Evolutionary conservation across 2,797 vertebrate genomes (phyloP).

Genomic region (Macroramphosus scolopax): DNA sequence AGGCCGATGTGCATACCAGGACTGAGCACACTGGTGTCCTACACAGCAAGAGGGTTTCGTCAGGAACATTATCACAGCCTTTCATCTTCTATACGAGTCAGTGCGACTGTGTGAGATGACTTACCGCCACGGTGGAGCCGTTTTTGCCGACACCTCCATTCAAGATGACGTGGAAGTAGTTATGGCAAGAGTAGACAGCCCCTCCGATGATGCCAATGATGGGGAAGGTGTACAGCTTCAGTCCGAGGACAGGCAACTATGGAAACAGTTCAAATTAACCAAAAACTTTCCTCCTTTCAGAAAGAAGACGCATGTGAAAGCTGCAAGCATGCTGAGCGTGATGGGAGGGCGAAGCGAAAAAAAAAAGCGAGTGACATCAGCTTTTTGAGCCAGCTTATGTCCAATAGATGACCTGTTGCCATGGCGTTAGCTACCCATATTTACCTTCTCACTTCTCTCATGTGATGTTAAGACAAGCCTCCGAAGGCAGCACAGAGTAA

Average conservation of each 20-base stretch:
- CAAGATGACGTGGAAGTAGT: slow-evolving; percentile 94
- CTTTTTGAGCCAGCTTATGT: slow-evolving; percentile 70
- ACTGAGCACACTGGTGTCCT: slow-evolving; percentile 96
- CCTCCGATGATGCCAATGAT: slow-evolving; percentile 88
- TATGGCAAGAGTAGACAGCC: slow-evolving; percentile 87
- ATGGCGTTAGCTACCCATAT: slow-evolving; percentile 78
- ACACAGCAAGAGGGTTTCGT: slow-evolving; percentile 6
- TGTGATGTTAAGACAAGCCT: slow-evolving; percentile 82
- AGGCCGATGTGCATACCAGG: slow-evolving; percentile 92
- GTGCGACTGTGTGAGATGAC: slow-evolving; percentile 35
- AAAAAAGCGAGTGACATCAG: slow-evolving; percentile 62
- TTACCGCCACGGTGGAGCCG: slow-evolving; percentile 97
- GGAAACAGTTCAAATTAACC: slow-evolving; percentile 36
- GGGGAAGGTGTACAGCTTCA: slow-evolving; percentile 84
- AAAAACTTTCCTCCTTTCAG: not conserved
- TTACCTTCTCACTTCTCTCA: slow-evolving; percentile 85
- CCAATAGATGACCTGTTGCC: slow-evolving; percentile 68
- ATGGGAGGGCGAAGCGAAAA: slow-evolving; percentile 68
- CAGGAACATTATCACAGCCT: not conserved
- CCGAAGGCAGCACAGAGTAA: slow-evolving; percentile 86
- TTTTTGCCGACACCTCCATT: slow-evolving; percentile 96
- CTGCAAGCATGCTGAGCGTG: slow-evolving; percentile 67
- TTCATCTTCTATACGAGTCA: rapidly evolving
- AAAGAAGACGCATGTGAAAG: slow-evolving; percentile 38
- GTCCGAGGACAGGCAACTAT: slow-evolving; percentile 86